phyloP scores from a whole-genome alignment of 2,888 invertebrate genomes.

The Temnothorax unifasciatus region DNA sequence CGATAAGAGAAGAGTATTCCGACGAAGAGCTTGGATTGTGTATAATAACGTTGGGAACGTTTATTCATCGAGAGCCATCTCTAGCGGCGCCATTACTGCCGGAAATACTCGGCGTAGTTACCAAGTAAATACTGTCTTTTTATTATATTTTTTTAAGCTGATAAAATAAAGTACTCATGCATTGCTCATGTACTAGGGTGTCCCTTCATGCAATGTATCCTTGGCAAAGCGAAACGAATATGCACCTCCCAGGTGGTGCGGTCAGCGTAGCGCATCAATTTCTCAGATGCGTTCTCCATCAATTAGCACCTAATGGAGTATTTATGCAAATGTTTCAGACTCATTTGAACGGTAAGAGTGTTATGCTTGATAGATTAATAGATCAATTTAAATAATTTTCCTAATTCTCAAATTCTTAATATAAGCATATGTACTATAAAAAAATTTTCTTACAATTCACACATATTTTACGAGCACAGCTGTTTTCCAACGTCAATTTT shows the following conservation, averaged over 20 bases:
- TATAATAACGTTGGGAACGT: slow-evolving; percentile 97
- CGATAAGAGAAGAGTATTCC: slow-evolving; percentile 95
- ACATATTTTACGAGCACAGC: neutral
- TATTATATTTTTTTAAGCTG: neutral
- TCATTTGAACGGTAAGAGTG: slow-evolving; percentile 91
- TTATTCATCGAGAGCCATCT: slow-evolving; percentile 97
- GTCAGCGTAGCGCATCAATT: slow-evolving; percentile 99
- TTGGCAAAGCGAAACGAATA: slow-evolving; percentile 95
- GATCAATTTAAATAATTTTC: neutral
- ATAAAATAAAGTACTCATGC: slow-evolving; percentile 2
- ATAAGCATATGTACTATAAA: neutral
- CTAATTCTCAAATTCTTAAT: neutral
- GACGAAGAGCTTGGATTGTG: slow-evolving; percentile 98
- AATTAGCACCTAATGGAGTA: slow-evolving; percentile 98
- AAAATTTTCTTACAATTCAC: neutral
- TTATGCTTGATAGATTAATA: neutral
- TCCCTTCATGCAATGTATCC: slow-evolving; percentile 92
- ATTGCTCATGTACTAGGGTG: slow-evolving; percentile 87
- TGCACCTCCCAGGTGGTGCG: slow-evolving; percentile 97
- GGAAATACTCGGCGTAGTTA: slow-evolving; percentile 95
- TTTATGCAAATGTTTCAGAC: slow-evolving; percentile 98
- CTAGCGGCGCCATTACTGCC: slow-evolving; percentile 97
- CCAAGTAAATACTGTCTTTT: slow-evolving; percentile 89
- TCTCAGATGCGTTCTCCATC: slow-evolving; percentile 97
- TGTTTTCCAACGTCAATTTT: neutral